Evolutionary conservation across 2,113 vertebrate genomes (phyloP).

Genomic region (Synodontis membranacea): DNA sequence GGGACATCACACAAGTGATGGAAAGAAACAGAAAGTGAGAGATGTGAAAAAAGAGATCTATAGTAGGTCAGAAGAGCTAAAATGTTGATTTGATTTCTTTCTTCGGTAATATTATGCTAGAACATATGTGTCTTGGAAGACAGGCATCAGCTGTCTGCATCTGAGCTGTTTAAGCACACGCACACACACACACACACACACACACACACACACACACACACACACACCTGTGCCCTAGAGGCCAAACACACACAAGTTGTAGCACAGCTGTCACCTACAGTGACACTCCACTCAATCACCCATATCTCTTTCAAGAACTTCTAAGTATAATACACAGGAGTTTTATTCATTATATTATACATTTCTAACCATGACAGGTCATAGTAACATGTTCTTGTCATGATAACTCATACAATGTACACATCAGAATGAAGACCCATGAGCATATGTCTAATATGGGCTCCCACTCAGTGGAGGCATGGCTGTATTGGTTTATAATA

Average conservation of each 20-base stretch:
- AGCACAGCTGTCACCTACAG: constrained; percentile 10
- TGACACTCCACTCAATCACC: constrained; percentile 21
- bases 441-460: background rate
- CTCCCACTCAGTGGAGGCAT: background rate
- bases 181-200: background rate
- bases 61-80: constrained; percentile 45
- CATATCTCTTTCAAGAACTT: background rate
- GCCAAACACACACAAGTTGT: background rate
- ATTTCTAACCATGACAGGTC: constrained; percentile 7
- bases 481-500: background rate
- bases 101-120: constrained; percentile 56
- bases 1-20: constrained; percentile 9
- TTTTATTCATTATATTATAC: too few species aligned
- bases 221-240: background rate
- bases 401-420: background rate
- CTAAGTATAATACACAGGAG: background rate
- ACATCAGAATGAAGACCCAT: constrained; percentile 1
- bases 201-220: background rate
- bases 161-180: constrained; percentile 50
- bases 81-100: constrained; percentile 54
- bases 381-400: background rate
- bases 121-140: constrained; percentile 58
- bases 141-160: constrained; percentile 63
- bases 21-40: constrained; percentile 27
- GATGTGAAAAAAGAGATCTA: constrained; percentile 28